A percentile compares a stretch with the other conserved stretches of the same genome.
Conservation (phyloP, 2,113 vertebrate species). For the Ptyas mucosa region DNA sequence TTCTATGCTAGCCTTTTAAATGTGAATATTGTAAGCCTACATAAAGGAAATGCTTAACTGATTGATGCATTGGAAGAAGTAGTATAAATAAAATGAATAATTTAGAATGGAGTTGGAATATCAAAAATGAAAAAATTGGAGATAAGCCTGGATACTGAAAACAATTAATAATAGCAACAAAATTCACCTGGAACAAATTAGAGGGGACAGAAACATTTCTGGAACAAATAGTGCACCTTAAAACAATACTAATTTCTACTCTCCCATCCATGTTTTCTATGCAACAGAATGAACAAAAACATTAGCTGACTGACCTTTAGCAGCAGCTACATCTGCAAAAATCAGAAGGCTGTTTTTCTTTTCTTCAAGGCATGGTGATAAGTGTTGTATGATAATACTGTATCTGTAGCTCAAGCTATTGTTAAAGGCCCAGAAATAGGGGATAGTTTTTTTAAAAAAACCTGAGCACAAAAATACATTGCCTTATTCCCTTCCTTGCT, state of each 20-base stretch:
- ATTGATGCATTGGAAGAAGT: background rate
- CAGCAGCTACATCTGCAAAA: background rate
- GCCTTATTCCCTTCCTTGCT: accelerated
- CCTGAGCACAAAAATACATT: accelerated
- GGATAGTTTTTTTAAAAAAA: no score
- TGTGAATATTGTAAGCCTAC: background rate
- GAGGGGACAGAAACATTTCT: background rate
- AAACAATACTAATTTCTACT: background rate
- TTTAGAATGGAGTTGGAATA: background rate
- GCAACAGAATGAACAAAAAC: background rate
- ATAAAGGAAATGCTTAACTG: background rate
- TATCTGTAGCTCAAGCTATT: background rate
- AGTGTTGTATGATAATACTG: background rate
- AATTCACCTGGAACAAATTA: background rate
- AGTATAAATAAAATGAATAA: background rate
- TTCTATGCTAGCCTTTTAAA: background rate
- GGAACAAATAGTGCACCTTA: no score
- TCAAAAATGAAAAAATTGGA: background rate
- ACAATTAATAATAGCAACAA: background rate
- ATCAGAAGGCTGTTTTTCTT: background rate
- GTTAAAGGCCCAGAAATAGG: background rate
- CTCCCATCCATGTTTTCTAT: background rate
- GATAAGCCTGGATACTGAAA: background rate
- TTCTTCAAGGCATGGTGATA: background rate
- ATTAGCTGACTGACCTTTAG: background rate